phyloP scores from a whole-genome alignment of 2,888 invertebrate genomes.

The Chesias legatella region DNA sequence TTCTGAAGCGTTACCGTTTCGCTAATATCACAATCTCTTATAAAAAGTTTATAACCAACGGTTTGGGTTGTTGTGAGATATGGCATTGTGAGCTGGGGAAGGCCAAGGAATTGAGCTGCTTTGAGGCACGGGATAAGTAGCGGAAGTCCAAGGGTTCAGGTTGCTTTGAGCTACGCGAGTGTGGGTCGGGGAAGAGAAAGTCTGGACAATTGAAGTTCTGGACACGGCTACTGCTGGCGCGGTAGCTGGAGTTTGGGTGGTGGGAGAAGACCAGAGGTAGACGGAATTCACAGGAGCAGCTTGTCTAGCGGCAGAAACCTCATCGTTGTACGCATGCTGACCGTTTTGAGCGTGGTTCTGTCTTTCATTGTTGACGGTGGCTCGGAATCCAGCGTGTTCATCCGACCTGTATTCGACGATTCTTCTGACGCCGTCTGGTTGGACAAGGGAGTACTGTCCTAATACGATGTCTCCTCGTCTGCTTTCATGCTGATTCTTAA shows the following conservation, averaged over 20 bases:
- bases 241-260: constrained; percentile 34
- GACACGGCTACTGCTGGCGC: constrained; percentile 52
- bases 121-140: constrained; percentile 15
- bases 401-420: constrained; percentile 80
- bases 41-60: constrained; percentile 44
- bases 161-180: constrained; percentile 24
- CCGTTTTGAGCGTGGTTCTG: constrained; percentile 5
- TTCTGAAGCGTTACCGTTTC: constrained; percentile 16
- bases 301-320: constrained; percentile 18
- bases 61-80: constrained; percentile 27
- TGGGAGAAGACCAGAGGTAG: constrained; percentile 33
- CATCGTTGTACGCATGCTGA: constrained; percentile 9
- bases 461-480: constrained; percentile 73
- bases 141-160: constrained; percentile 40
- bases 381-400: constrained; percentile 74
- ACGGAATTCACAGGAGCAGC: constrained; percentile 24
- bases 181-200: constrained; percentile 35
- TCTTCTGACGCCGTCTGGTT: constrained; percentile 77
- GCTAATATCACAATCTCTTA: constrained; percentile 5
- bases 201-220: constrained; percentile 54
- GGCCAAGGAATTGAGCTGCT: constrained; percentile 40
- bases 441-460: constrained; percentile 76
- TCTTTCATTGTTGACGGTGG: constrained; percentile 68
- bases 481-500: constrained; percentile 76
- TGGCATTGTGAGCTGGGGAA: constrained; percentile 10